Base-by-base conservation (phyloP, 2,113 vertebrate species). In the Ageneiosus marmoratus region DNA sequence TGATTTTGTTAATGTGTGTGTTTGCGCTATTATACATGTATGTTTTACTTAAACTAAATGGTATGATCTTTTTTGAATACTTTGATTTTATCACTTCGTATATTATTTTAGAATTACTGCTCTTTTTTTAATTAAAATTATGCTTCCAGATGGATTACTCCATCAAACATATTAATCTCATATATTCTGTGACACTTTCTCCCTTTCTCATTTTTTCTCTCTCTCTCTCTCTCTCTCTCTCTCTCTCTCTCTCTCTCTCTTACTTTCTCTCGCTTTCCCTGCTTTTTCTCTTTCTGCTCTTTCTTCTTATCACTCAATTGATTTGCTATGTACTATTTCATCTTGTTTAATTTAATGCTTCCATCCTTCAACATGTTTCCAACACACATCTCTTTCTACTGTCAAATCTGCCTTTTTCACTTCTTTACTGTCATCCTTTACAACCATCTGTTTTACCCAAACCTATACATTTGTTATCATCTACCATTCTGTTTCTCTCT, bases 91-190 rank as follows among this genome's bases (percentile, higher is more conserved):
- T 83, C 55, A 63, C 37, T 58, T 62, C 56, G 86, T 18, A 73
- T 70, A 81, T 55, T 78, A 81, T 80, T 89, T 76, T 44, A 82
- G 67, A 60, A 85, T 85, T 77, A 89, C 86, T 88, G 82, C 79
- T 83, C 87, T 86, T 51, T 15, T n/a, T 32, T 67, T 67, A 20
- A 63, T 63, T 56, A 56, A 73, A 76, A 27, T 8, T 32, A 56
- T 60, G 69, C 69, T 75, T 44, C 50, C 55, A 75, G 81, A 79
- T 84, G 65, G 73, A 87, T 65, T 78, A 78, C 65, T 77, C 24
- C 50, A 78, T 44, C 70, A 80, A 73, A 67, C 65, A 77, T 67
- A 82, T 82, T 84, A 79, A 84, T 87, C 77, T 86, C 18, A 67
- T 56, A 53, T 51, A 70, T n/a, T 20, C 50, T 76, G 70, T 77